Conservation (phyloP, 2,888 invertebrate species). For the Camptogramma bilineatum region DNA sequence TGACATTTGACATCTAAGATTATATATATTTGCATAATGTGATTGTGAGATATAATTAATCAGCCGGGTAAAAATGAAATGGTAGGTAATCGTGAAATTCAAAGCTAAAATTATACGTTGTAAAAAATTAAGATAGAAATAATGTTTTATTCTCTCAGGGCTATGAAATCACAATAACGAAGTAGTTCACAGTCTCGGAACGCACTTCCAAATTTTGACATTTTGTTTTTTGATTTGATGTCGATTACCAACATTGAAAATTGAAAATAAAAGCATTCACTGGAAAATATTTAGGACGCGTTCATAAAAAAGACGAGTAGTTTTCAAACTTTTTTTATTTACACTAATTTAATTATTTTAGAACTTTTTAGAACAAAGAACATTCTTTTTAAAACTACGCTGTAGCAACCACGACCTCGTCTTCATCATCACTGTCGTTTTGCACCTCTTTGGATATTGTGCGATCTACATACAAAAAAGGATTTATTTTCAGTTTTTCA, state of each 20-base stretch:
- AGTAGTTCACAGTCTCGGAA: conserved; percentile 20
- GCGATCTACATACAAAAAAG: conserved; percentile 80
- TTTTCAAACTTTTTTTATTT: conserved; percentile 29
- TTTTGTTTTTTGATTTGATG: conserved; percentile 15
- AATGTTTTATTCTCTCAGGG: neutral
- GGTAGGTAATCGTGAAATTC: no score
- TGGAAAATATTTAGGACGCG: neutral
- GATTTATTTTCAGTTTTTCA: conserved; percentile 89
- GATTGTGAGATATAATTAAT: no score
- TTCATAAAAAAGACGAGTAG: neutral
- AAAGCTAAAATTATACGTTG: no score
- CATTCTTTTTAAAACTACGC: conserved; percentile 49
- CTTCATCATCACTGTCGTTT: conserved; percentile 79
- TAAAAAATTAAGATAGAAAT: neutral
- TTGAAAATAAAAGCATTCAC: neutral
- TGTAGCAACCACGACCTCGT: conserved; percentile 60
- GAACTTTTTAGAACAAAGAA: conserved; percentile 45
- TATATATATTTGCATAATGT: neutral
- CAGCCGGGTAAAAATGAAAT: no score
- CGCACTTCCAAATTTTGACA: conserved; percentile 7
- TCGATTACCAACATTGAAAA: conserved; percentile 6
- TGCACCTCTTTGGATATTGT: conserved; percentile 68
- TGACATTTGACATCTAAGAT: neutral
- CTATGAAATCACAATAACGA: neutral
- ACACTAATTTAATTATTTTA: conserved; percentile 44